A percentile compares a stretch with the other conserved stretches of the same genome.
Evolutionary conservation across 35 echinoderm and acorn worm genomes (phyloP).

Genomic region (Chiridota heheva): DNA sequence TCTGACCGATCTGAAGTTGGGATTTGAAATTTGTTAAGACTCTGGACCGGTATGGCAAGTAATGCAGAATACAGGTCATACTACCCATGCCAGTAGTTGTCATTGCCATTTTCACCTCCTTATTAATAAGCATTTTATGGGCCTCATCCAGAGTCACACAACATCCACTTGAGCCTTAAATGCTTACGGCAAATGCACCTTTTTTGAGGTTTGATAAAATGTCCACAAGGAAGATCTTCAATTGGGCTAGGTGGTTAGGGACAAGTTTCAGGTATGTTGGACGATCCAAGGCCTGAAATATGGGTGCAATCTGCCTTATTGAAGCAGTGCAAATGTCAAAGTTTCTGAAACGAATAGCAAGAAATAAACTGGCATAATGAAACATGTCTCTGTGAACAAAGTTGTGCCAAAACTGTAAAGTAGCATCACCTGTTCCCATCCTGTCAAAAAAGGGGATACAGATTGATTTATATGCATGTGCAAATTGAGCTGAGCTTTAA

Average conservation of each 20-base stretch:
- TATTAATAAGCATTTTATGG: conserved; percentile 53
- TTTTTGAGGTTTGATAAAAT: conserved; percentile 8
- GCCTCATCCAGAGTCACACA: conserved; percentile 55
- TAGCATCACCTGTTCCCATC: background rate
- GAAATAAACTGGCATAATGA: conserved; percentile 32
- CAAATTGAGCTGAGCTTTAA: background rate
- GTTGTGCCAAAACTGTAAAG: conserved; percentile 45
- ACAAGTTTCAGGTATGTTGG: conserved; percentile 38
- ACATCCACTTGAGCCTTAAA: conserved; percentile 18
- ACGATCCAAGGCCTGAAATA: conserved; percentile 61
- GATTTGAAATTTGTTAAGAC: conserved; percentile 32
- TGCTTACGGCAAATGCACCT: conserved; percentile 39
- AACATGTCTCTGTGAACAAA: conserved; percentile 54
- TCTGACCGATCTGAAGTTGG: too few relatives aligned
- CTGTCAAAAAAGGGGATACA: background rate
- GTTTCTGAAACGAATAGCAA: conserved; percentile 34
- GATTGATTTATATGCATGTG: background rate
- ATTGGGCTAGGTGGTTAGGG: conserved; percentile 28
- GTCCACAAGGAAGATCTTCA: conserved; percentile 19
- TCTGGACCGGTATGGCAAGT: conserved; percentile 33
- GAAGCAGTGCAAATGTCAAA: conserved; percentile 22
- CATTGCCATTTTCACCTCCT: conserved; percentile 44
- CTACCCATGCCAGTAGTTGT: conserved; percentile 17
- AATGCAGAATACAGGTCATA: conserved; percentile 20
- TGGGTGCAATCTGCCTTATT: conserved; percentile 11